Evolutionary conservation across 35 echinoderm and acorn worm species (phyloP).

Genomic region (Holothuria glaberrima): DNA sequence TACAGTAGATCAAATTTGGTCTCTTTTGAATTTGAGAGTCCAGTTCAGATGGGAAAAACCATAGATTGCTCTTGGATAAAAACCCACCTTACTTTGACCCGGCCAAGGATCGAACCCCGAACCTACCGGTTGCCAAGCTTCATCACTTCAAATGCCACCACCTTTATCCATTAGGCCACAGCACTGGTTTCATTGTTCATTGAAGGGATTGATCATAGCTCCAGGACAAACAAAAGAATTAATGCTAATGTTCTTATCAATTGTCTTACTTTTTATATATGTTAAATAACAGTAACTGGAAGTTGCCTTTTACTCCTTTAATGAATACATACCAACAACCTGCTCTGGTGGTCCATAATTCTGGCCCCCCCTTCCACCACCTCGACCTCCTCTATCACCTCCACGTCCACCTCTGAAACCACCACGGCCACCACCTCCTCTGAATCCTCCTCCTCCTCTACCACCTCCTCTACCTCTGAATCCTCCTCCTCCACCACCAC

Average conservation of each 20-base stretch:
- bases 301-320: neutral
- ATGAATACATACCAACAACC: slow-evolving; percentile 72
- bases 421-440: slow-evolving; percentile 54
- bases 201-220: too few relatives aligned
- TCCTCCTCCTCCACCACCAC: slow-evolving; percentile 63
- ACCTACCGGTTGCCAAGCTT: too few relatives aligned
- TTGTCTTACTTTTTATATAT: neutral
- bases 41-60: too few relatives aligned
- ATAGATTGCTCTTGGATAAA: too few relatives aligned
- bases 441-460: slow-evolving; percentile 43
- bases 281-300: neutral
- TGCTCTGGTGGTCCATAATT: slow-evolving; percentile 85
- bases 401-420: slow-evolving; percentile 47
- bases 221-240: too few relatives aligned
- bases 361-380: slow-evolving; percentile 52
- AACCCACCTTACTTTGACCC: too few relatives aligned
- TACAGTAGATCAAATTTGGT: too few relatives aligned
- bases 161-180: too few relatives aligned
- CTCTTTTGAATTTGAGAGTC: too few relatives aligned
- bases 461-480: slow-evolving; percentile 53
- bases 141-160: too few relatives aligned
- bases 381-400: slow-evolving; percentile 58
- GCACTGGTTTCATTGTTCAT: too few relatives aligned
- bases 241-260: neutral
- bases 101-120: too few relatives aligned